Conservation (phyloP, 2,797 vertebrate species). For the Urophycis tenuis region DNA sequence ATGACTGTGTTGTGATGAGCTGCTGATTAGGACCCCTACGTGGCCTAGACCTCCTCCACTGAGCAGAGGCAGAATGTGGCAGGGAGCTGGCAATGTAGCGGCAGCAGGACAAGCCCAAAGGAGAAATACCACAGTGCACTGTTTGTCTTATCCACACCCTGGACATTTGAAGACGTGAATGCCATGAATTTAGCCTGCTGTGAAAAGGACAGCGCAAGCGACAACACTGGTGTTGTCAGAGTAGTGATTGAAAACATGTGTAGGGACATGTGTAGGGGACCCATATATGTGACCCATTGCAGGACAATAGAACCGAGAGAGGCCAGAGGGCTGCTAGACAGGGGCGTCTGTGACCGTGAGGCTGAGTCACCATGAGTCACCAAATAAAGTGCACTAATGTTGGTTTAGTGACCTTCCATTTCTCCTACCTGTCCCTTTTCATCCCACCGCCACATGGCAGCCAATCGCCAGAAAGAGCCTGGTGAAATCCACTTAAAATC, state of each 20-base stretch:
- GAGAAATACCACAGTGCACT: background rate
- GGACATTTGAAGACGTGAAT: background rate
- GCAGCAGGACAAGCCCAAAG: background rate
- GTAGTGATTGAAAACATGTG: background rate
- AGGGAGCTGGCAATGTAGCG: background rate
- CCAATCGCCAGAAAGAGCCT: too few relatives aligned
- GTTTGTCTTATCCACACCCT: background rate
- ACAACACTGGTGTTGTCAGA: background rate
- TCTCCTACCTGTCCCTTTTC: constrained; percentile 8
- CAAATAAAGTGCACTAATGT: background rate
- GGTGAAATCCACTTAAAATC: background rate
- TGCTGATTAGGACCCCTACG: background rate
- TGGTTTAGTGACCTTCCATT: constrained; percentile 9
- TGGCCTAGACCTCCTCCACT: background rate
- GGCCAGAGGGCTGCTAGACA: background rate
- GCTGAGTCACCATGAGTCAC: background rate
- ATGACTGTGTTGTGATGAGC: background rate
- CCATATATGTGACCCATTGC: background rate
- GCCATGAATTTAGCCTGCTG: background rate
- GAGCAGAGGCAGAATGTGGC: constrained; percentile 8
- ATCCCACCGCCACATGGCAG: background rate
- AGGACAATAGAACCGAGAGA: background rate
- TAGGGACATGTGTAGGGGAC: background rate
- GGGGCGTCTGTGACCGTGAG: background rate
- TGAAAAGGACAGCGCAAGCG: background rate